Percentiles rank a stretch among this genome's conserved stretches.
phyloP scores from a whole-genome alignment of 2,888 invertebrate species.

The Lasioglossum vierecki region DNA sequence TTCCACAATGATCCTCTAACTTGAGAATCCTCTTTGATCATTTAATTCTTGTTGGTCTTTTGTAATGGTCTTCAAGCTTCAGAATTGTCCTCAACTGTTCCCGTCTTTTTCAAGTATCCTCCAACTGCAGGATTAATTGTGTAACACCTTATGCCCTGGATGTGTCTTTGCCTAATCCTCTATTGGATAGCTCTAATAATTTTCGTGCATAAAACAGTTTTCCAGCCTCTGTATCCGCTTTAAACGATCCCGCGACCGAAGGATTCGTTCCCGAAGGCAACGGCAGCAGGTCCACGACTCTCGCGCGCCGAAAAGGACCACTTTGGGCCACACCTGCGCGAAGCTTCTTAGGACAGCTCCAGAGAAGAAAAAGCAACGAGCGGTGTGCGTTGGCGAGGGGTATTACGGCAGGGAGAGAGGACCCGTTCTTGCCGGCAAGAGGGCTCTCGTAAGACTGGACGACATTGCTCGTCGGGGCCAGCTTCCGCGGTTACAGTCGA shows the following conservation, averaged over 20 bases:
- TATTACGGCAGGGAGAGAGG: conserved; percentile 1
- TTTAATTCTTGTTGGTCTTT: too few species aligned
- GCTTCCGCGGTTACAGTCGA: conserved; percentile 75
- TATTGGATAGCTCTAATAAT: background rate
- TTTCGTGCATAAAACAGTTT: background rate
- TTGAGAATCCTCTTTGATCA: background rate
- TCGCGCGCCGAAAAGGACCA: background rate
- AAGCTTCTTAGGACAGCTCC: background rate
- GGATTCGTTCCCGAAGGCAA: background rate
- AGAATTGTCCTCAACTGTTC: too few species aligned
- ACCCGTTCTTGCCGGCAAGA: conserved; percentile 72
- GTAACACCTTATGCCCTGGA: too few species aligned
- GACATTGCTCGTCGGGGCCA: conserved; percentile 80
- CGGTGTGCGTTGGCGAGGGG: background rate
- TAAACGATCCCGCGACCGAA: background rate
- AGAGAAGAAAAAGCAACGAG: conserved; percentile 15
- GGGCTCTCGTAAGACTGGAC: conserved; percentile 79
- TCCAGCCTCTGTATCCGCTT: background rate
- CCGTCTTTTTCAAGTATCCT: too few species aligned
- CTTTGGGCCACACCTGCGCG: background rate
- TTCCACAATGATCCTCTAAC: background rate
- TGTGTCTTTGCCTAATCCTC: too few species aligned
- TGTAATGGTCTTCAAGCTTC: too few species aligned
- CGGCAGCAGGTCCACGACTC: background rate
- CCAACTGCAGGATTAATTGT: too few species aligned